Base-by-base conservation (phyloP, 1,140 invertebrate species). In the Drosophila suzukii region DNA sequence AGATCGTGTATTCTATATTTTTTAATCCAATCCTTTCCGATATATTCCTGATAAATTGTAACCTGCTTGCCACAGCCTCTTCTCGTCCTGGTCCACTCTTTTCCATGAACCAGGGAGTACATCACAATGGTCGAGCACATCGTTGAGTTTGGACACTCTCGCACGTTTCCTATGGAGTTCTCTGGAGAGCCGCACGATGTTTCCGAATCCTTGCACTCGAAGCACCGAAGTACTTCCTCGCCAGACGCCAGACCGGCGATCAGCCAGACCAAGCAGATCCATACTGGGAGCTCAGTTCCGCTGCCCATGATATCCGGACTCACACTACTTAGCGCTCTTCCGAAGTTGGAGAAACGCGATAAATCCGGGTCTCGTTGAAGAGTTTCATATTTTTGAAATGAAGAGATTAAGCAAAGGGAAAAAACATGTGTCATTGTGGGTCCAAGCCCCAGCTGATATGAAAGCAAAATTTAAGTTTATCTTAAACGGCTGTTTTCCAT, bases 51-150 rank as follows among this genome's bases (percentile, higher is more conserved):
- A 1, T 10, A 7, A 1, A 24, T 1, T 0, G 54, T n/a, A 10
- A 62, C 8, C 47, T 85, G 81, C 0, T 17, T 15, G 17, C 76
- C 76, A 39, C 81, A 84, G 1, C 58, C 73, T n/a, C 81, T 20
- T 6, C 39, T 4, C 7, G 30, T 54, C 3, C 39, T 50, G 8
- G 34, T 24, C 61, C 81, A 59, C 43, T n/a, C 53, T 1, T 20
- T 13, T 0, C 66, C 77, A 10, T 53, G 6, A 0, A 24, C 4
- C 17, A 72, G 17, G 0, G 67, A 30, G 0, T 38, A 47, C 32
- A 7, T 17, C 3, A 65, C 24, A 2, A 13, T 58, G 24, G 43
- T 60, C 0, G 30, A 11, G 41, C 81, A 84, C 81, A 84, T 85
- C 4, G 76, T 84, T 0, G 81, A 84, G 15, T 76, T 63, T 7